Percentiles rank a stretch among this genome's conserved stretches.
Conservation (phyloP, 1,140 invertebrate genomes). For the Zaprionus gabonicus region DNA sequence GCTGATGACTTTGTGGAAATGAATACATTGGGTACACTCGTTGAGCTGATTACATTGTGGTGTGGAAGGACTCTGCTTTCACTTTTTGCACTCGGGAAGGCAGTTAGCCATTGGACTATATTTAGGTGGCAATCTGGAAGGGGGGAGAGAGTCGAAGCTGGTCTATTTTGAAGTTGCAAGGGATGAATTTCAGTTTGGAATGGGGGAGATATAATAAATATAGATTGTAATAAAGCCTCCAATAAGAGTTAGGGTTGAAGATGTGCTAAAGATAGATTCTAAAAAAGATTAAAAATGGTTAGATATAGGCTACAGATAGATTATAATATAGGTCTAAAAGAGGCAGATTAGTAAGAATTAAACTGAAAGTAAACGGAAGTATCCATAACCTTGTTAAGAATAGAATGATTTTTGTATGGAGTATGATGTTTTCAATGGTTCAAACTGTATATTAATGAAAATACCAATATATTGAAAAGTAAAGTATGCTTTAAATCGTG, state of each 20-base stretch:
- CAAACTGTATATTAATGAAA: too few relatives aligned
- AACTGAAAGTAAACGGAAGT: too few relatives aligned
- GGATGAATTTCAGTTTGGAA: not conserved
- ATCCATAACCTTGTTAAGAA: too few relatives aligned
- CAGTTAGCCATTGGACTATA: not conserved
- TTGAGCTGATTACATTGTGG: not conserved
- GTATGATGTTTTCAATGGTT: too few relatives aligned
- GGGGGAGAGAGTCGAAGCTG: not conserved
- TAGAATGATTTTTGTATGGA: too few relatives aligned
- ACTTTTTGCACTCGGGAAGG: not conserved
- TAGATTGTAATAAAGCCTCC: not conserved
- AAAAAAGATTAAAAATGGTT: not conserved
- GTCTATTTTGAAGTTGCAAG: not conserved
- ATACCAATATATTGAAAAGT: too few relatives aligned
- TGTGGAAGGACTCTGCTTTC: not conserved
- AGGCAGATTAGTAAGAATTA: too few relatives aligned
- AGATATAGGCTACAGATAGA: too few relatives aligned
- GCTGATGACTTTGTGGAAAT: conserved; percentile 1
- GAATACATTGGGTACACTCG: not conserved
- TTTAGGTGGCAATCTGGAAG: not conserved
- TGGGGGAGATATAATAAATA: not conserved
- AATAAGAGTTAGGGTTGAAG: not conserved
- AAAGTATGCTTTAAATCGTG: too few relatives aligned
- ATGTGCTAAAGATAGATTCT: not conserved
- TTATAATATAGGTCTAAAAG: too few relatives aligned